Evolutionary conservation across 2,797 vertebrate species (phyloP), one percentile per base, ranked within the genome.

Genomic region (Pagetopsis macropterus): DNA sequence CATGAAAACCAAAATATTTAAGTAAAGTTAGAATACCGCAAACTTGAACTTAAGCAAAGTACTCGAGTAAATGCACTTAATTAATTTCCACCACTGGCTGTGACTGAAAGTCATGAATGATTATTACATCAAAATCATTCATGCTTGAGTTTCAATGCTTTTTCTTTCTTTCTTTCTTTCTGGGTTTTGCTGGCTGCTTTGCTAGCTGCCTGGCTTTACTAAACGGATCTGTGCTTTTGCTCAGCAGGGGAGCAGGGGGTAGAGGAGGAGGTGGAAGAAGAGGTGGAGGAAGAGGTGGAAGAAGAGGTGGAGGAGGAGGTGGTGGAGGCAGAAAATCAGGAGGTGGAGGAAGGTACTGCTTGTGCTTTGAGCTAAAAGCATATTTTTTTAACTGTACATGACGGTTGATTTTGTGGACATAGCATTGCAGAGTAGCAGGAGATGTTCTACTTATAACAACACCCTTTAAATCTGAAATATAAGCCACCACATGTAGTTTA

Each of bases 301-400:
- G 16, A 54, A 65, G 72, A 73, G 71, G 64, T 82, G 60, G 75
- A 75, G 41, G 45, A 70, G 56, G 78, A 49, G 55, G 64, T 72
- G 75, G 65, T 72, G 75, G 65, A 11, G 49, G 33, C 64, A 70
- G 16, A 54, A 65, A 68, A 75, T 69, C 61, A 81, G 56, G 72
- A 77, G 46, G 87, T 43, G 12, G 83, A 85, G 55, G 88, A 94
- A 92, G 94, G 93, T 94, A 92, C n/a, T 45, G 50, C 49, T 65
- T 78, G 21, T 37, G 61, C 54, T 72, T 50, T 75, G 16, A 31
- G 52, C 7, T 76, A 2, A 14, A 43, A 69, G 54, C 31, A 16
- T 14, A 1, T 59, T 15, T 57, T 7, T 7, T 0, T 3, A 16
- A 63, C 3, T 67, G 3, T 10, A 64, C 70, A 73, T 60, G 15